Evolutionary conservation across 2,113 vertebrate genomes (phyloP).

Genomic region (Microtus richardsoni): DNA sequence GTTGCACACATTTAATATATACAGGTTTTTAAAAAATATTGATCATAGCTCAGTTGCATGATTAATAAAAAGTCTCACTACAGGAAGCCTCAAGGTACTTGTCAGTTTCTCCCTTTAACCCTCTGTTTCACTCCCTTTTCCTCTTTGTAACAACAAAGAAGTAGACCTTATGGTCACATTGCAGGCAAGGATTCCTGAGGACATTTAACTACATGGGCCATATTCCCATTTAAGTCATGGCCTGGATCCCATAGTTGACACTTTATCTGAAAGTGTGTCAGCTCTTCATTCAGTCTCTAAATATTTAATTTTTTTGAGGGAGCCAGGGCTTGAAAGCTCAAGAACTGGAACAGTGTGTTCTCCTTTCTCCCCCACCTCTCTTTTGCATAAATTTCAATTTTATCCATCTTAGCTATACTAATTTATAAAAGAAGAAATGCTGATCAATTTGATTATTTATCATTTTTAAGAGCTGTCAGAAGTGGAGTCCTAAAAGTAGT

Average conservation of each 20-base stretch:
- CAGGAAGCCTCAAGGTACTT: not conserved
- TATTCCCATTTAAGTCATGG: not conserved
- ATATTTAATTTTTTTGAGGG: not conserved
- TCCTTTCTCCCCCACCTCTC: not conserved
- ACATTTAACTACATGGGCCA: not conserved
- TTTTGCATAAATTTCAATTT: not conserved
- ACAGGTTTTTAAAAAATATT: not conserved
- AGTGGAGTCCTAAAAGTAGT: not conserved
- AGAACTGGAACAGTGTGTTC: not conserved
- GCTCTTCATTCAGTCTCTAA: not conserved
- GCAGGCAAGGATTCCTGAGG: not conserved
- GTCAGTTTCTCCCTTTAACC: not conserved
- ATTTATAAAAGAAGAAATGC: conserved; percentile 35
- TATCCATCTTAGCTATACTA: not conserved
- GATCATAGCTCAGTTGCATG: not conserved
- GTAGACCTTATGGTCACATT: not conserved
- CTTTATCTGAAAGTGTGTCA: not conserved
- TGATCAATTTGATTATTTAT: conserved; percentile 25
- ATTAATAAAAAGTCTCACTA: not conserved
- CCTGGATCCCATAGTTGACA: not conserved
- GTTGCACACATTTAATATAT: not conserved
- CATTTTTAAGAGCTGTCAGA: conserved; percentile 21
- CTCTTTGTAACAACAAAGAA: not conserved
- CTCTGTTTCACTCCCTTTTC: not conserved
- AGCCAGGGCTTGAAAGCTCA: not conserved